Evolutionary conservation across 2,888 invertebrate genomes (phyloP), one percentile per base, ranked within the genome.

Genomic region (Scaptomyza cyrtandrae): DNA sequence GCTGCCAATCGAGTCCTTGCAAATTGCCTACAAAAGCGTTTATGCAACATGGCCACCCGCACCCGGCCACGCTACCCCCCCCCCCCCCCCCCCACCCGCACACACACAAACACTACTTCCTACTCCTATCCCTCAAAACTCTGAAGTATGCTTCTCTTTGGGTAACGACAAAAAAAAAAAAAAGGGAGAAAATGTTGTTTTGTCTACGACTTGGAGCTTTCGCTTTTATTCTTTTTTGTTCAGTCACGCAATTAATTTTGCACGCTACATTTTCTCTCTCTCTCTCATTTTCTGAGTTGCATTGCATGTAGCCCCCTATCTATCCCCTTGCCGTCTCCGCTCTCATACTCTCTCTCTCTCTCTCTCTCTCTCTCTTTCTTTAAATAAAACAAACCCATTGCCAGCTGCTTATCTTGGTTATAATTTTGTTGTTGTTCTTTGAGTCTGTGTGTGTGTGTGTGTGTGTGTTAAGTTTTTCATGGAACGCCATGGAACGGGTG

Each of bases 171-270:
- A 5, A 24, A 24, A 3, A 3, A 33, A 33, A 33, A 33, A 5
- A 6, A 7, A 31, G 9, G n/a, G 19, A 33, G 0, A 37, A 55
- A 56, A 49, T 43, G n/a, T 57, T 72, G 46, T 71, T 71, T 58
- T 41, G 48, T 57, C 19, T 57, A 62, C 72, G 72, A 71, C 50
- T 66, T 74, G 61, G 52, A 41, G 63, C 60, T 71, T 65, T 68
- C 67, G 64, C 61, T 58, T 64, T 69, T 37, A 55, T 67, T 37
- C 4, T 43, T 49, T 49, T 87, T 65, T 72, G 69, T 78, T 85
- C 82, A 82, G 86, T 85, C 82, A 83, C 82, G 82, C 82, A 83
- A 83, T 87, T 83, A 87, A 87, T 83, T 85, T 82, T 75, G 86
- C 82, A 85, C 86, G 86, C 86, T 75, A 82, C 87, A 58, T 68